Conservation (phyloP, 2,113 vertebrate species). For the Antigone vipio region DNA sequence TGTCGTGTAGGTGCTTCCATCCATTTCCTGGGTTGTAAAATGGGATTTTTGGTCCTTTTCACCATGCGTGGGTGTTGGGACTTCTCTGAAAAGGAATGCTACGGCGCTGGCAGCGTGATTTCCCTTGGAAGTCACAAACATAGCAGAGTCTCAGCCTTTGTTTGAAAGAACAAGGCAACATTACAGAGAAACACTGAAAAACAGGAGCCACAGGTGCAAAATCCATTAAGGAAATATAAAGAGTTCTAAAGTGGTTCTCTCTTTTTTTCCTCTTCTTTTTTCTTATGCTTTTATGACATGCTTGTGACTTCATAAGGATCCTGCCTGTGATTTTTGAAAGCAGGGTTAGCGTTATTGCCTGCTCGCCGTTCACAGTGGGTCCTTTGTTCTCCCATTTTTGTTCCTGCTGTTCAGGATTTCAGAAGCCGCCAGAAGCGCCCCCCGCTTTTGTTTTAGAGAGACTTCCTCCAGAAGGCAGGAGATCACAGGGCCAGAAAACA, state of each 20-base stretch:
- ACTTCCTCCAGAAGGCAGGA: not conserved
- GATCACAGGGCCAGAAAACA: not conserved
- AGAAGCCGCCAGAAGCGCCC: not conserved
- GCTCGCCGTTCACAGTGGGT: accelerated
- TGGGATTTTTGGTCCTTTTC: not conserved
- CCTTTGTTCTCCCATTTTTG: not conserved
- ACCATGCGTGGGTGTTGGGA: accelerated
- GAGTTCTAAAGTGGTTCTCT: not conserved
- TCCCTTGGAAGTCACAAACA: not conserved
- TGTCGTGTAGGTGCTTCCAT: not conserved
- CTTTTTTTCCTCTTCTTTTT: not conserved
- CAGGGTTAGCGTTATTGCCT: not conserved
- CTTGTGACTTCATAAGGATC: not conserved
- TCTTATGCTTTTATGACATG: not conserved
- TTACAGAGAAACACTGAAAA: not conserved
- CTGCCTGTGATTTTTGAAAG: not conserved
- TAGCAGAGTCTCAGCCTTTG: not conserved
- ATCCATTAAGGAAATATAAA: not conserved
- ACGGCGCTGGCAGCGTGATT: not conserved
- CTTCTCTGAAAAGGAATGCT: not conserved
- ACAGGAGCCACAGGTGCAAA: slow-evolving; percentile 26
- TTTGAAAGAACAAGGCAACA: not conserved
- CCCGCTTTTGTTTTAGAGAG: not conserved
- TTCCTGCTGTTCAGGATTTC: not conserved
- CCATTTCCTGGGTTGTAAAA: not conserved